phyloP scores from a whole-genome alignment of 1,140 invertebrate genomes.

The Yoshiicerus persimilis region DNA sequence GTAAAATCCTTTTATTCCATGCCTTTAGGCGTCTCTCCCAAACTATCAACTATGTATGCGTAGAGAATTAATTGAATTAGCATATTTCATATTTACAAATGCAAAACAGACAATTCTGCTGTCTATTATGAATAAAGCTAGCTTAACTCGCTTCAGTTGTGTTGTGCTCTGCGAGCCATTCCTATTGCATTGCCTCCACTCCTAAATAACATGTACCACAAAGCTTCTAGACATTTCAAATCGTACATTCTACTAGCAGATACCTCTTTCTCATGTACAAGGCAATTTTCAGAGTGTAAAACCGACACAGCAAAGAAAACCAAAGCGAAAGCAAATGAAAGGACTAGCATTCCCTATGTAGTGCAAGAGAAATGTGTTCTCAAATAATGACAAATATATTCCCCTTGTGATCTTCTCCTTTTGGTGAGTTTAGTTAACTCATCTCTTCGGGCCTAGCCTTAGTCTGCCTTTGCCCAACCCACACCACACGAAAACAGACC shows the following conservation, averaged over 20 bases:
- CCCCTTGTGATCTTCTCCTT: conserved; percentile 17
- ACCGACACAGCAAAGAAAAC: neutral
- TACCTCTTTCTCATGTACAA: neutral
- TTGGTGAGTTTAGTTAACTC: conserved; percentile 15
- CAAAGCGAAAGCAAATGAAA: neutral
- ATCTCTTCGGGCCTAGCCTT: neutral
- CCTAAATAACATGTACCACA: neutral
- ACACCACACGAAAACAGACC: neutral
- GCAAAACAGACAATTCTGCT: conserved; percentile 4
- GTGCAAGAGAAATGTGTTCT: conserved; percentile 6
- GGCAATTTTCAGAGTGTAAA: neutral
- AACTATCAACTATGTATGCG: neutral
- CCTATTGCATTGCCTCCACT: neutral
- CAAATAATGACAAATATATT: conserved; percentile 22
- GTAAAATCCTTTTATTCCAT: neutral
- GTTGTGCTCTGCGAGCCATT: neutral
- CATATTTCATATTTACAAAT: conserved; percentile 30
- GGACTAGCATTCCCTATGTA: neutral
- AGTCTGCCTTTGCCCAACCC: neutral
- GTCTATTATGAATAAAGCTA: neutral
- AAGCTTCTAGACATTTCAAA: neutral
- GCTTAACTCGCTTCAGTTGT: neutral
- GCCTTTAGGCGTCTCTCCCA: neutral
- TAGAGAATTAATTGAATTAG: conserved; percentile 20
- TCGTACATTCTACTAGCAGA: neutral